Evolutionary conservation across 2,888 invertebrate species (phyloP).

Genomic region (Kryphioiulus occultus): DNA sequence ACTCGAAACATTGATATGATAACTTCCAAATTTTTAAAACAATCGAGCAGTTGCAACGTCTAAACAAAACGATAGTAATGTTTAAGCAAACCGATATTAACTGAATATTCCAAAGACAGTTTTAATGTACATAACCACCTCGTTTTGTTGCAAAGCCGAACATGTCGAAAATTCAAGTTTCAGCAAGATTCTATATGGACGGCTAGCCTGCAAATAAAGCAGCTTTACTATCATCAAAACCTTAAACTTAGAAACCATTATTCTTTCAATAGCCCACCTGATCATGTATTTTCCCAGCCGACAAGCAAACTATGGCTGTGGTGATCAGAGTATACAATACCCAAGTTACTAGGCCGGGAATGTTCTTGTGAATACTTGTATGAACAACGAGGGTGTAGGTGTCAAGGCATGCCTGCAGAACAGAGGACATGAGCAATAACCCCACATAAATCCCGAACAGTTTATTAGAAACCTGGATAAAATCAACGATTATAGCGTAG

Average conservation of each 20-base stretch:
- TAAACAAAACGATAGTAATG: neutral
- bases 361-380: neutral
- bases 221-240: no score
- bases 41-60: neutral
- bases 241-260: no score
- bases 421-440: neutral
- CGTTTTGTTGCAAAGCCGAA: neutral
- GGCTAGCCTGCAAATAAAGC: no score
- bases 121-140: neutral
- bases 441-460: neutral
- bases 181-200: no score
- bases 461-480: neutral
- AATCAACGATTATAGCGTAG: neutral
- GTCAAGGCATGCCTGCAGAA: neutral
- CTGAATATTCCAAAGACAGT: neutral
- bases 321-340: neutral
- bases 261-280: no score
- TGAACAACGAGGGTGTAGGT: neutral
- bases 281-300: no score
- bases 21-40: neutral
- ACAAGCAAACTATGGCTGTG: neutral
- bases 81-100: neutral
- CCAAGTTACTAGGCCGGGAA: neutral
- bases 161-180: no score
- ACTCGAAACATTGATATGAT: neutral